phyloP scores from a whole-genome alignment of 2,888 invertebrate genomes.

The Hecatera dysodea region DNA sequence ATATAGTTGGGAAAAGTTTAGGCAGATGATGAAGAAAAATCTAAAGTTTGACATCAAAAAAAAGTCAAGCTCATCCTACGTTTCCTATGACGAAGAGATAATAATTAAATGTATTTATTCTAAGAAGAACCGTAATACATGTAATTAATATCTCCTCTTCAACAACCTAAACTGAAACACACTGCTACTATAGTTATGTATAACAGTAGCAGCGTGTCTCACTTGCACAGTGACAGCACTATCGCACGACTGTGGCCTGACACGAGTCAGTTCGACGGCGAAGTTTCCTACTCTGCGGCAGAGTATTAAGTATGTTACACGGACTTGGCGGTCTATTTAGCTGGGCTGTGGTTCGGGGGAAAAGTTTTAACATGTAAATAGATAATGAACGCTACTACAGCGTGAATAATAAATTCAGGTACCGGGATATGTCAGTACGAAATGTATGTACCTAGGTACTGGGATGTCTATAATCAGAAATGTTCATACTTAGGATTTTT shows the following conservation, averaged over 20 bases:
- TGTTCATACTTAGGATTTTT: too few species aligned
- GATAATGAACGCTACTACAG: slow-evolving; percentile 6
- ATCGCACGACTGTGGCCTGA: slow-evolving; percentile 26
- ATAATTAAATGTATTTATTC: too few species aligned
- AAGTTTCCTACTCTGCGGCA: slow-evolving; percentile 44
- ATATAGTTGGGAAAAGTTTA: too few species aligned
- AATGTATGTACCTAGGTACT: too few species aligned
- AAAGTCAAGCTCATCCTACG: background rate
- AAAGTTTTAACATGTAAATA: slow-evolving; percentile 29
- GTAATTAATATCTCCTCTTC: background rate
- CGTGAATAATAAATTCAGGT: background rate
- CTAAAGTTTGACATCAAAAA: too few species aligned
- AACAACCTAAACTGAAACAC: background rate
- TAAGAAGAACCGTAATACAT: background rate
- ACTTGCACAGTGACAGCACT: too few species aligned
- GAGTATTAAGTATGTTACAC: slow-evolving; percentile 4
- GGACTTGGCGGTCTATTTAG: slow-evolving; percentile 3
- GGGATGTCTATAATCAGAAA: too few species aligned
- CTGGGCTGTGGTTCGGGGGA: slow-evolving; percentile 1
- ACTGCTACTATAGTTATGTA: background rate
- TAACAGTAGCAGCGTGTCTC: background rate
- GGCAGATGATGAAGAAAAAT: too few species aligned
- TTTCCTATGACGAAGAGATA: background rate
- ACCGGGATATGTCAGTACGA: background rate
- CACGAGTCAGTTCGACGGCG: slow-evolving; percentile 29